Evolutionary conservation across 2,113 vertebrate genomes (phyloP), one percentile per base, ranked within the genome.

Genomic region (Proteles cristata): DNA sequence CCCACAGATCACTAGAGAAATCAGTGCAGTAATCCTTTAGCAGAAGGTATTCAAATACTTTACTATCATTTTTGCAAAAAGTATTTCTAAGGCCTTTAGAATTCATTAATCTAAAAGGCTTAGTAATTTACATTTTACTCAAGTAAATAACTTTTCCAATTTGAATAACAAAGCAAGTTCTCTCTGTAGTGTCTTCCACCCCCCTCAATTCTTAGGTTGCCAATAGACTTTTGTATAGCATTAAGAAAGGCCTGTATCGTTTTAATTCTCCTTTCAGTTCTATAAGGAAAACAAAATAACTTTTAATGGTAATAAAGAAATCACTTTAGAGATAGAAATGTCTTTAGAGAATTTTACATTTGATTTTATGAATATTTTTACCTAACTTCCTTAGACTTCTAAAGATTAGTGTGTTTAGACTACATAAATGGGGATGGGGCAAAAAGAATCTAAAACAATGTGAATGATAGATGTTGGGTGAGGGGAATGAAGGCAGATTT

Each of bases 151-250:
- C 15, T 50, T 90, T 71, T 65, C 26, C 19, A 76, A 55, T 90
- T 96, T 93, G 88, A 90, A 82, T 66, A 76, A 93, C 53, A 88
- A 88, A 81, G 9, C 28, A 85, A 91, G 35, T 50, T 91, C 2
- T 86, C 1, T 69, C n/a, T 63, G 77, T 17, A 39, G 39, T 39
- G 39, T 39, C 39, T 39, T 39, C 39, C 39, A 39, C 39, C 39
- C 39, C 39, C 39, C 23, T 80, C 7, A 76, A 87, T 45, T 61
- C 35, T 53, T 39, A 91, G 33, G 61, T 82, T 71, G 53, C 7
- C 19, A 7, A 26, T 6, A 25, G 7, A 87, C 73, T 77, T 94
- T 63, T 90, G 19, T 61, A 76, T 1, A 82, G 79, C 79, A 77
- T 71, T 58, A 45, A 82, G 4, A 94, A 92, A 92, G 63, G 12